Base-by-base conservation (phyloP, 2,113 vertebrate species). In the Urocolius indicus region DNA sequence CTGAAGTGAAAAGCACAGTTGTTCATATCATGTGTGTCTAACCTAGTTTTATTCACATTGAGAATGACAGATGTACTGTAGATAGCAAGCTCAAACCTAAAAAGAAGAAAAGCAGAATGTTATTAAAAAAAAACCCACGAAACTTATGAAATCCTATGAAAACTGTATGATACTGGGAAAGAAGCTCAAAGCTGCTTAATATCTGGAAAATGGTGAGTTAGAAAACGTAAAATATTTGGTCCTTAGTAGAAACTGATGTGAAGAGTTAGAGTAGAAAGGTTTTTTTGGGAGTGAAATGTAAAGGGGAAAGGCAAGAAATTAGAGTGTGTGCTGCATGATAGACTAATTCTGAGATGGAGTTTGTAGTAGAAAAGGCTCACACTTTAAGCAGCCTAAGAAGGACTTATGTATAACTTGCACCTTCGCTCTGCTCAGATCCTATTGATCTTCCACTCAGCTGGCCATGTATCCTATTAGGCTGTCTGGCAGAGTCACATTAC, bases 391-490 rank as follows among this genome's bases (percentile, higher is more conserved):
- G 29, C 62, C 16, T 22, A 23, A 55, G 12, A 12, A 68, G 36
- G 30, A 19, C 6, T 57, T 62, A 26, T 38, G 24, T 74, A 2
- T n/a, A 38, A 48, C n/a, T 14, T 24, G 16, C 36, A 11, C 14
- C 11, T 68, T 63, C 51, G 8, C 17, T 43, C 26, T 52, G 48
- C 3, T 74, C 16, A 51, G 34, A 29, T 36, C 48, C 61, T 62
- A 46, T 9, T 84, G 8, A 68, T 27, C 26, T 26, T 67, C 32
- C 19, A 9, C 9, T 18, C 0, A 0, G 15, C 21, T 49, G 36
- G 62, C 41, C 1, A 0, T n/a, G 21, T 49, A 8, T 36, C 48
- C 27, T 67, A 11, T 11, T 27, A 62, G 32, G 30, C 12, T 0
- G 0, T 10, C 41, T 34, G 32, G 4, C 43, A 69, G 54, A 36